Evolutionary conservation across 2,888 invertebrate genomes (phyloP).

Genomic region (Bellardia pandia): DNA sequence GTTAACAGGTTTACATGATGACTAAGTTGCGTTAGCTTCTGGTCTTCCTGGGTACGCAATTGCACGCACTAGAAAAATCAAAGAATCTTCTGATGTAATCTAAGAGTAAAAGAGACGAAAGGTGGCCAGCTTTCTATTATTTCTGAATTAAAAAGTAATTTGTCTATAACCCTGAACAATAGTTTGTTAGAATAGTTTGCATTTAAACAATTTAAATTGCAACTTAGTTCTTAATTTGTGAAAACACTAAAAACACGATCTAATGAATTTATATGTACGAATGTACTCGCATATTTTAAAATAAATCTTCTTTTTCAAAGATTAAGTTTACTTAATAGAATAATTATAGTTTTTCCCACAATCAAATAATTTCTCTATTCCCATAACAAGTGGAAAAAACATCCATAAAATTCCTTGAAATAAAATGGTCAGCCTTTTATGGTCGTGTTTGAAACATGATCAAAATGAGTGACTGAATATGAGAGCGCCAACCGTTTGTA

Average conservation of each 20-base stretch:
- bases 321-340: too few relatives aligned
- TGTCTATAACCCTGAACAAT: too few relatives aligned
- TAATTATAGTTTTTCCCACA: too few relatives aligned
- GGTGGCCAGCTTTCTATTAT: conserved; percentile 31
- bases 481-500: conserved; percentile 75
- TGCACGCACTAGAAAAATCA: conserved; percentile 64
- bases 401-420: background rate
- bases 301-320: too few relatives aligned
- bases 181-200: too few relatives aligned
- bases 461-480: conserved; percentile 56
- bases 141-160: too few relatives aligned
- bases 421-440: conserved; percentile 48
- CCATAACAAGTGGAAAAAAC: background rate
- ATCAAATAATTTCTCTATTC: too few relatives aligned
- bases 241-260: too few relatives aligned
- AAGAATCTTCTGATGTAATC: conserved; percentile 14
- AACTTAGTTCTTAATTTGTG: too few relatives aligned
- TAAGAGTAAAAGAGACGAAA: conserved; percentile 8
- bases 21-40: conserved; percentile 67
- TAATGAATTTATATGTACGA: too few relatives aligned
- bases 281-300: too few relatives aligned
- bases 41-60: conserved; percentile 68
- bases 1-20: conserved; percentile 61
- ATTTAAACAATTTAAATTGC: too few relatives aligned
- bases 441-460: conserved; percentile 53